Evolutionary conservation across 2,113 vertebrate species (phyloP), one percentile per base, ranked within the genome.

Genomic region (Galeopterus variegatus): DNA sequence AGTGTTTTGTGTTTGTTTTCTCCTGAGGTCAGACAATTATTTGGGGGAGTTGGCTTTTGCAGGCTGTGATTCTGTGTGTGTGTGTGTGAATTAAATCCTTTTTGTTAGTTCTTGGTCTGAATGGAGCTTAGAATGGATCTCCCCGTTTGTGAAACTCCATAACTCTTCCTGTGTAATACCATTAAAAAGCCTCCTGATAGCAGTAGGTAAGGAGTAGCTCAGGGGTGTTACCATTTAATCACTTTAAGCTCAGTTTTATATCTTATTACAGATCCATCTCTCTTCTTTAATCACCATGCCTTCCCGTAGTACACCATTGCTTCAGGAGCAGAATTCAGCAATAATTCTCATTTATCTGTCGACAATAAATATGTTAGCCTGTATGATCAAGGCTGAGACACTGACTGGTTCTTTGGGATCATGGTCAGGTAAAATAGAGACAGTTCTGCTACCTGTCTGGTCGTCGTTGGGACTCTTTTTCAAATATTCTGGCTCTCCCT

Each of bases 181-280:
- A 21, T 75, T 93, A 72, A 62, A 33, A 56, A 73, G 73, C 23
- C 56, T 95, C 52, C 48, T 83, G 83, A 67, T 36, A 83, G 69
- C 62, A 14, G 50, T 41, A 21, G 50, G 56, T 36, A 70, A 82
- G 83, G 50, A 36, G 41, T 28, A 72, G 77, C 95, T 95, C 60
- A 95, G 45, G 31, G 65, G 45, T 73, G n/a, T 95, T 81, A 10
- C 94, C 89, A 8, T 72, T 56, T 92, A 70, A 90, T 96, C 70
- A 93, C 79, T 92, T 93, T 82, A 62, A 90, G 84, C 17, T 58
- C 81, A 62, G 15, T 72, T 95, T 88, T 23, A 0, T 31, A 86
- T 77, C 67, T 90, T 72, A 50, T 84, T 62, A 58, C 5, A 36
- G 50, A 76, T 45, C 83, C 24, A 56, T 21, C 45, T 31, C 4